phyloP scores from a whole-genome alignment of 1,140 invertebrate species.

The Goniozus legneri region DNA sequence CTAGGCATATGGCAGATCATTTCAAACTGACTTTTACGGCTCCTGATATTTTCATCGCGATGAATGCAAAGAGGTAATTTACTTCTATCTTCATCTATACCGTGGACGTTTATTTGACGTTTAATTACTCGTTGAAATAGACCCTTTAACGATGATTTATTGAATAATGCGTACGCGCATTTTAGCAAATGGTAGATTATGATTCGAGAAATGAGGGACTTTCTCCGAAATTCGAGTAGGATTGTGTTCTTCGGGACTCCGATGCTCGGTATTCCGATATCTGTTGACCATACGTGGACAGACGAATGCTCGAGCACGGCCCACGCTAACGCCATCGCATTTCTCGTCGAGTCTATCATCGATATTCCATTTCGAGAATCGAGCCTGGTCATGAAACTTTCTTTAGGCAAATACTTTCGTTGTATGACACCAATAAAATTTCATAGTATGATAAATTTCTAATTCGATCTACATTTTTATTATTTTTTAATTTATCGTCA shows the following conservation, averaged over 20 bases:
- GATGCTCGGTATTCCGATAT: slow-evolving; percentile 9
- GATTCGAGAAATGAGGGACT: not conserved
- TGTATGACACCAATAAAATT: too few species aligned
- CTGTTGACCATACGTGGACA: slow-evolving; percentile 4
- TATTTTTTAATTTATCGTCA: not conserved
- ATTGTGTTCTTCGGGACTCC: not conserved
- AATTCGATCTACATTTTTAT: not conserved
- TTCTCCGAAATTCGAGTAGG: slow-evolving; percentile 1
- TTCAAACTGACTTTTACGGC: too few species aligned
- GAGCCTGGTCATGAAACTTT: too few species aligned
- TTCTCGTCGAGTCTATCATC: slow-evolving; percentile 16
- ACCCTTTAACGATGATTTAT: too few species aligned
- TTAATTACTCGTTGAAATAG: too few species aligned
- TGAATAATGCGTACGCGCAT: too few species aligned
- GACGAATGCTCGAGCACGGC: slow-evolving; percentile 9
- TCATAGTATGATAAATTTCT: not conserved
- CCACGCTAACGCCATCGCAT: slow-evolving; percentile 13
- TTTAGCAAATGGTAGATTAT: not conserved
- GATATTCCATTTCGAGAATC: slow-evolving; percentile 5
- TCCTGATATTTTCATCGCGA: too few species aligned
- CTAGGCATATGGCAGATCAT: too few species aligned
- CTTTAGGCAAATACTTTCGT: too few species aligned
- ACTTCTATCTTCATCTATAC: too few species aligned
- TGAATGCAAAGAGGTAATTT: too few species aligned
- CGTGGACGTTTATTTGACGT: too few species aligned